These are phyloP conservation scores for Eristalinus aeneus DNA, from an alignment of 2,888 invertebrate species.

Conservation along the genomic window DNA sequence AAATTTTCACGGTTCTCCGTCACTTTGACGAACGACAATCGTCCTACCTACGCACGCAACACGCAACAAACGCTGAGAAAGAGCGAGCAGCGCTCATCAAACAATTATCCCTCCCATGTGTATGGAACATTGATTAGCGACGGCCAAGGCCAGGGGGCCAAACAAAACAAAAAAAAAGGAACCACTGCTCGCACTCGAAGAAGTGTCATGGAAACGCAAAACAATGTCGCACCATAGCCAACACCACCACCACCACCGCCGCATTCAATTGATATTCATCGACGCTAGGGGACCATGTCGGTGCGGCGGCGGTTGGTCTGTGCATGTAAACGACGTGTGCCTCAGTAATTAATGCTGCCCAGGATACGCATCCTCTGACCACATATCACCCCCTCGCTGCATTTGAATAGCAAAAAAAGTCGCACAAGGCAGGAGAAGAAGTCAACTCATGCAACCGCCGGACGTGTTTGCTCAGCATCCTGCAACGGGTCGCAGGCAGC, in stretches of 20 bases:
- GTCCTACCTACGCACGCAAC: neutral
- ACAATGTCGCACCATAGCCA: conserved; percentile 64
- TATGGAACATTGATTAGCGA: conserved; percentile 68
- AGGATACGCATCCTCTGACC: conserved; percentile 48
- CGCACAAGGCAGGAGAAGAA: conserved; percentile 9
- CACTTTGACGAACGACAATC: conserved; percentile 49
- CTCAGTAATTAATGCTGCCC: conserved; percentile 68
- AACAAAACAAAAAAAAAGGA: conserved; percentile 37
- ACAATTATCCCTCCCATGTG: conserved; percentile 65
- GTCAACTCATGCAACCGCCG: conserved; percentile 43
- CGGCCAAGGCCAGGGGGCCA: conserved; percentile 59
- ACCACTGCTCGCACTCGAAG: conserved; percentile 34
- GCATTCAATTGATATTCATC: conserved; percentile 64
- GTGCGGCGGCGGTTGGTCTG: conserved; percentile 32
- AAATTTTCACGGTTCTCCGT: conserved; percentile 62
- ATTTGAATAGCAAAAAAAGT: conserved; percentile 67
- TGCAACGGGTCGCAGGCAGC: conserved; percentile 63
- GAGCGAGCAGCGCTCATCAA: conserved; percentile 14
- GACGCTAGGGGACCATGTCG: conserved; percentile 28
- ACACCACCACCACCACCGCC: conserved; percentile 25
- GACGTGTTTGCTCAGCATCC: conserved; percentile 62
- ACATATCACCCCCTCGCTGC: neutral
- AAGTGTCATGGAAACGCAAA: conserved; percentile 62
- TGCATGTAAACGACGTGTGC: conserved; percentile 70
- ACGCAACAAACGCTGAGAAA: conserved; percentile 50